phyloP scores from a whole-genome alignment of 2,797 vertebrate genomes.

The Xiphophorus birchmanni region DNA sequence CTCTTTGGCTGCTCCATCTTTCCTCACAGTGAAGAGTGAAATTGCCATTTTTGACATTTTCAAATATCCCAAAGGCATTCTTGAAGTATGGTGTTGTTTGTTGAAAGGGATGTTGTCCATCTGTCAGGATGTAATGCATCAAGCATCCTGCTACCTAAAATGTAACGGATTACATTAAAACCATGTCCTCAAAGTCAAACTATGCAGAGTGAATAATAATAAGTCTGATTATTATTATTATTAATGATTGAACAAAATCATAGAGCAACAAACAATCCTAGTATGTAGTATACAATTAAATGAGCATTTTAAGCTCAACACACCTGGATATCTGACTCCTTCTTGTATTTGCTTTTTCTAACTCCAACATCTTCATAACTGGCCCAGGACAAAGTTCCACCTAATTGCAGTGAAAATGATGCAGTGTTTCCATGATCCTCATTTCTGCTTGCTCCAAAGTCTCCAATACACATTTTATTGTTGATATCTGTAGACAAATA shows the following conservation, averaged over 20 bases:
- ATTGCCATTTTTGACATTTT: neutral
- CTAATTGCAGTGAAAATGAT: neutral
- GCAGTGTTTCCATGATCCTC: no score
- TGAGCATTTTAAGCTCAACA: neutral
- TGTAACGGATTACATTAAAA: no score
- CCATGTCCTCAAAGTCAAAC: no score
- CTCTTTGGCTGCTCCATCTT: neutral
- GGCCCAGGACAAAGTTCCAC: neutral
- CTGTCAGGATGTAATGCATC: no score
- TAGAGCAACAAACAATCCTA: no score
- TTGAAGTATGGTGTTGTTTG: neutral
- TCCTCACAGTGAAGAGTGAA: conserved; percentile 1
- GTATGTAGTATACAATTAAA: neutral
- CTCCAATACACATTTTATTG: conserved; percentile 15
- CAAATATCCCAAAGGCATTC: neutral
- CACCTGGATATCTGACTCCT: neutral
- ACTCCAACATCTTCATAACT: neutral
- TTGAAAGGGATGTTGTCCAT: neutral
- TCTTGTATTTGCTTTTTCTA: neutral
- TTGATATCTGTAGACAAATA: conserved; percentile 20
- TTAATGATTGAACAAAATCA: neutral
- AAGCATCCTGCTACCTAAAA: no score
- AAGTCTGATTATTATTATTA: neutral
- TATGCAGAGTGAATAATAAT: no score
- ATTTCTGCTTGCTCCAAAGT: conserved; percentile 9